These are phyloP conservation scores for Neria commutata DNA, from an alignment of 2,888 invertebrate species.

Conservation along the genomic window DNA sequence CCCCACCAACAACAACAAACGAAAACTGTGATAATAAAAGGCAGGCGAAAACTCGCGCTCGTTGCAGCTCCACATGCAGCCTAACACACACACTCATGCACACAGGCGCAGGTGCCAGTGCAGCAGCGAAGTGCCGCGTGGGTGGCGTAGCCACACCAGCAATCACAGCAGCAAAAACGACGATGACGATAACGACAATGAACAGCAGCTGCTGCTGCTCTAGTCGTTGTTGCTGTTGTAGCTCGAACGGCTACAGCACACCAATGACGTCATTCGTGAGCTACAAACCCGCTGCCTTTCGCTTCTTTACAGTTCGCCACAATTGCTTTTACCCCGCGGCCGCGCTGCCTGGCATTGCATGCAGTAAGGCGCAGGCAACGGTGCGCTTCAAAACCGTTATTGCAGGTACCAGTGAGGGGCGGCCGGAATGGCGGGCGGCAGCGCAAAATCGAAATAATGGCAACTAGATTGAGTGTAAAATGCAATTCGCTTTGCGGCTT, in stretches of 20 bases:
- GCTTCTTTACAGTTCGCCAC: no score
- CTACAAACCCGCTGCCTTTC: no score
- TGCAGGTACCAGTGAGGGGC: not conserved
- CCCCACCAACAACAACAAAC: slow-evolving; percentile 6
- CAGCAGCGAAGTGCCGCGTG: not conserved
- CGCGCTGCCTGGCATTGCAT: slow-evolving; percentile 20
- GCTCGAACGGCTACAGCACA: slow-evolving; percentile 32
- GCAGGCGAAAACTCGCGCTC: slow-evolving; percentile 13
- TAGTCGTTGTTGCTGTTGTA: slow-evolving; percentile 12
- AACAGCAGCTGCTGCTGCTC: slow-evolving; percentile 5
- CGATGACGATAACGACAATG: not conserved
- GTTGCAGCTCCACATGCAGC: slow-evolving; percentile 7
- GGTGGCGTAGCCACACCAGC: not conserved
- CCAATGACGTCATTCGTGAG: slow-evolving; percentile 49
- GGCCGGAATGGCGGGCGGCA: not conserved
- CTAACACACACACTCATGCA: not conserved
- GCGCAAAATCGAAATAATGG: slow-evolving; percentile 7
- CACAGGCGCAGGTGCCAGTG: slow-evolving; percentile 6
- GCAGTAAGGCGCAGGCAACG: slow-evolving; percentile 25
- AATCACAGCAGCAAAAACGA: slow-evolving; percentile 5
- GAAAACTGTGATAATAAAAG: slow-evolving; percentile 17
- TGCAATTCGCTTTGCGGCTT: slow-evolving; percentile 17
- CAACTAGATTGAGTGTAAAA: slow-evolving; percentile 23
- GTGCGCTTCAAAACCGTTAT: not conserved
- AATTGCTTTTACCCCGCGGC: slow-evolving; percentile 39